Base-by-base conservation (phyloP, 2,888 invertebrate species). In the Yponomeuta evonymella region DNA sequence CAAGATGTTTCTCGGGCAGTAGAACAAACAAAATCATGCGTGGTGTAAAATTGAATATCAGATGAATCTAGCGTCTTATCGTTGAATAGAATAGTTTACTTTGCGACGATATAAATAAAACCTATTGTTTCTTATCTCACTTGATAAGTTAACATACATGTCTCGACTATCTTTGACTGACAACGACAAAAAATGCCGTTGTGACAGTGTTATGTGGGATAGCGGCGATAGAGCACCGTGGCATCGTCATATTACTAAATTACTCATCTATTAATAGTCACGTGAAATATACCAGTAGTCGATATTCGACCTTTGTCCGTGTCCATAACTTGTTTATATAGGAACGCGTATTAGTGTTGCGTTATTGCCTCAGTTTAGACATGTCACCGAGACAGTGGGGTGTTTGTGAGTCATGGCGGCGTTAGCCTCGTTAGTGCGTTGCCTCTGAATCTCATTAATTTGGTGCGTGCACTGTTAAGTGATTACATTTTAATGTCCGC, bases 371-470 rank as follows among this genome's bases (percentile, higher is more conserved):
- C 51, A 58, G 51, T 58, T 58, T 58, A 58, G 33, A 65, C 70
- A n/a, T 70, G 48, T n/a, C 48, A 51, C 81, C 84, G 81, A 87
- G 84, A 83, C 84, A 84, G 82, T 78, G 81, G 43, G 79, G 82
- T 84, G 81, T 85, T 84, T 83, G 82, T 90, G 91, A 91, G 85
- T 91, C 91, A 91, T 79, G 78, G 80, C 74, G 83, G 83, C 84
- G 88, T 86, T 84, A 83, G 80, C 81, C 84, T 87, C 87, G 84
- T 89, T 89, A 89, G 83, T 83, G 78, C 86, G 84, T 80, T 83
- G 84, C 84, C 81, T 81, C 85, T 87, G 83, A 89, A 90, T 89
- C 88, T 89, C 89, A 89, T 91, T 91, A 89, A 86, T 87, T 82
- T 83, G 81, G 86, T 88, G 89, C 88, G 89, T 88, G 88, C 86